Conservation (phyloP, 2,113 vertebrate genomes). For the Pipra filicauda region DNA sequence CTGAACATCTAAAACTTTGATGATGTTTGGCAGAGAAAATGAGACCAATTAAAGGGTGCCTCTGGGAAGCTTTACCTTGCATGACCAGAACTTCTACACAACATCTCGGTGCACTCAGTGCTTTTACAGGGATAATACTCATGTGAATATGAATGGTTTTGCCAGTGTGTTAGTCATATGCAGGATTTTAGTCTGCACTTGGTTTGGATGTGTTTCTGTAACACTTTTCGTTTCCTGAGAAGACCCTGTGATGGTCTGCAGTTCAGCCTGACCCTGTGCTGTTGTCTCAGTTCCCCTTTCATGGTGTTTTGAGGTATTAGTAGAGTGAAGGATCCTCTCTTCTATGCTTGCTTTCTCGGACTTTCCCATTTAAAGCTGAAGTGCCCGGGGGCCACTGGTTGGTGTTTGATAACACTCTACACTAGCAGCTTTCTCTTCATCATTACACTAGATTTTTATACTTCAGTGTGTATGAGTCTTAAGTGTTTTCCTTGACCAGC, state of each 20-base stretch:
- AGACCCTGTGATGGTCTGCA: not conserved
- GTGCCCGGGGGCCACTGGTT: not conserved
- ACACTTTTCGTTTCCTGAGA: constrained; percentile 18
- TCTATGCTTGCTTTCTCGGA: not conserved
- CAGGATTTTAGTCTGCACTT: not conserved
- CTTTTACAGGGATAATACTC: constrained; percentile 13
- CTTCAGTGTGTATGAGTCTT: not conserved
- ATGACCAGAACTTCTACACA: constrained; percentile 36
- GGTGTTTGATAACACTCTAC: not conserved
- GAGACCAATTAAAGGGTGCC: constrained; percentile 45
- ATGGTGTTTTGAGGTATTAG: not conserved
- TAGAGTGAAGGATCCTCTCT: not conserved
- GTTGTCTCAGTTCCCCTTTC: not conserved
- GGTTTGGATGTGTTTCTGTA: not conserved
- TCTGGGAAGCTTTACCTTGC: constrained; percentile 54
- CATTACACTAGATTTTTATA: not conserved
- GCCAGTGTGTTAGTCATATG: not conserved
- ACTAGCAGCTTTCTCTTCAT: constrained; percentile 3
- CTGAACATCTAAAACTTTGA: constrained; percentile 68
- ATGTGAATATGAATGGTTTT: constrained; percentile 27
- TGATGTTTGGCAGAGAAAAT: constrained; percentile 62
- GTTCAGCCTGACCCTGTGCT: not conserved
- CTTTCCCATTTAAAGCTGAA: not conserved
- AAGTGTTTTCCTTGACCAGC: not conserved
- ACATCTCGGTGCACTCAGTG: not conserved